These are phyloP conservation scores for Lasioglossum oenotherae DNA, from an alignment of 2,888 invertebrate species.

Conservation along the genomic window DNA sequence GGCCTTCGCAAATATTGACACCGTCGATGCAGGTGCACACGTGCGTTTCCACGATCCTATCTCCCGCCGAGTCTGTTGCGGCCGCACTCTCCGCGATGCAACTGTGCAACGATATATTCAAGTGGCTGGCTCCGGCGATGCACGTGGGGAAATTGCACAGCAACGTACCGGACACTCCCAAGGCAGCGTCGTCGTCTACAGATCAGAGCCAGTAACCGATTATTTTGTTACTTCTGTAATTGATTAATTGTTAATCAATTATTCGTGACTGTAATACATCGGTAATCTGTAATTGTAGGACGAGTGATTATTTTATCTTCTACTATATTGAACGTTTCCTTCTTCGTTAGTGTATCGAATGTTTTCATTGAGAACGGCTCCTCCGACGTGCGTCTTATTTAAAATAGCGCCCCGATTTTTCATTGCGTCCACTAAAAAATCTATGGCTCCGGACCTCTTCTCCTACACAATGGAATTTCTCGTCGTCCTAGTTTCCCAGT, in stretches of 20 bases:
- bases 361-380: background rate
- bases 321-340: background rate
- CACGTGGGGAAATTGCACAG: constrained; percentile 18
- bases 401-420: background rate
- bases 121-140: constrained; percentile 13
- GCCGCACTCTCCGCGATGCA: constrained; percentile 22
- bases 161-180: background rate
- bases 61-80: constrained; percentile 2
- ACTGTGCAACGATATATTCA: constrained; percentile 4
- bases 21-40: constrained; percentile 44
- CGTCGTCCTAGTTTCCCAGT: background rate
- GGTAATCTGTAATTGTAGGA: background rate
- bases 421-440: background rate
- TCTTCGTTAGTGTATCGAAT: background rate
- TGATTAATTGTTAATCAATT: background rate
- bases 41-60: constrained; percentile 27
- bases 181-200: background rate
- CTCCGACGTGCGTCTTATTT: background rate
- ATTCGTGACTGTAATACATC: too few species aligned
- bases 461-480: background rate
- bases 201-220: background rate
- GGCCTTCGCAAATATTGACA: constrained; percentile 58
- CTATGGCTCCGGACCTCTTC: too few species aligned
- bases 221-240: background rate
- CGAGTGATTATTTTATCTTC: background rate